Base-by-base conservation (phyloP, 23 tunicate species). In the Oikopleura vanhoeffeni region DNA sequence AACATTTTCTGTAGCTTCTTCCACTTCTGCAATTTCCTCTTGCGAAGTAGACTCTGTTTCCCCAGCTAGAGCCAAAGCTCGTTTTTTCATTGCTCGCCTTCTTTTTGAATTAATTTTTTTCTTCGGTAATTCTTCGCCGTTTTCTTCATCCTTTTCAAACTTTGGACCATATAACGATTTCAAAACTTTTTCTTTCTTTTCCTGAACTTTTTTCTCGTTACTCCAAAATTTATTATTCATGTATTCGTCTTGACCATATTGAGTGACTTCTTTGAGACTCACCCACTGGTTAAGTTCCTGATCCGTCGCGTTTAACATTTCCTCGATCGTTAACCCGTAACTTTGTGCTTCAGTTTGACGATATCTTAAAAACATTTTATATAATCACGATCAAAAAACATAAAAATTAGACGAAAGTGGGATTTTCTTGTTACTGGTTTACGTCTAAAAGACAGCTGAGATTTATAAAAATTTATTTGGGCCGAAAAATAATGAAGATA, bases 181-280 rank as follows among this genome's bases (percentile, higher is more conserved):
- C 36, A 71, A 71, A 30, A 71, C 35, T 38, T 71, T 18, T 71
- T 32, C 32, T 30, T 71, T 71, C 35, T 71, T 71, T 49, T 24
- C 64, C 24, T 71, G 36, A 38, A 71, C 35, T 38, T 71, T 71
- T 71, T 71, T 71, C 79, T 18, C 36, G 38, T 71, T 71, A 18
- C 3, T 71, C 79, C 79, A 71, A 38, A 71, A 71, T 71, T 71
- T 71, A 30, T 71, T 71, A 3, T 71, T 32, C 79, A 38, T 71
- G 32, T 18, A 71, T 28, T 38, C 79, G 32, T 71, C 79, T 18
- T 71, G 36, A 13, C 35, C 35, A 33, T 38, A 32, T 24, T 32
- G 79, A 32, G 79, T 71, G 34, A 71, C 79, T 71, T 30, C 4
- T 38, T 71, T 71, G 4, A 71, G 35, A 32, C 79, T 30, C 4